phyloP scores from a whole-genome alignment of 1,140 invertebrate species.

The Cydia strobilella region DNA sequence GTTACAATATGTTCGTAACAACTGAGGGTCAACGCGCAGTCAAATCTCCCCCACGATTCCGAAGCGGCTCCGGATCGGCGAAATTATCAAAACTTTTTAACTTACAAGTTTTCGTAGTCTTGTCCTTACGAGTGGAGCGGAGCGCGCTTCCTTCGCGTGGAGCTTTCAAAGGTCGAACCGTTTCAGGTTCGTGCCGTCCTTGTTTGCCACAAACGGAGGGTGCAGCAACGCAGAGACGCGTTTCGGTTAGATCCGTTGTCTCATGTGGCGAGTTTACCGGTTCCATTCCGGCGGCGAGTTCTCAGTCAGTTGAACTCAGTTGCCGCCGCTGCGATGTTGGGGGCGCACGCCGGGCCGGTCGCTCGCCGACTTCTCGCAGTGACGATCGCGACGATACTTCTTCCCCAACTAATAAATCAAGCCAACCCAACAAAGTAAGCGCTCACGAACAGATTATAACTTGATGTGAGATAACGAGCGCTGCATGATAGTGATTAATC shows the following conservation, averaged over 20 bases:
- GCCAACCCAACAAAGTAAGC: slow-evolving; percentile 62
- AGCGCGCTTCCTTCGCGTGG: slow-evolving; percentile 56
- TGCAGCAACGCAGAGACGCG: slow-evolving; percentile 45
- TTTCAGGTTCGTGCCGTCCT: slow-evolving; percentile 49
- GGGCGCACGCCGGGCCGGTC: slow-evolving; percentile 56
- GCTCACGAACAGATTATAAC: slow-evolving; percentile 68
- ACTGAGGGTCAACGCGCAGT: slow-evolving; percentile 69
- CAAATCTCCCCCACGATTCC: slow-evolving; percentile 67
- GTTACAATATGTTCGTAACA: slow-evolving; percentile 76
- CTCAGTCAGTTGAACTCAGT: slow-evolving; percentile 52
- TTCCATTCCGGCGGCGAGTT: slow-evolving; percentile 46
- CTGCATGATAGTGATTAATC: slow-evolving; percentile 65
- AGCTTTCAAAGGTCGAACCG: slow-evolving; percentile 45
- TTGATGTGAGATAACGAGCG: slow-evolving; percentile 70
- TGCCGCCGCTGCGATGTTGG: slow-evolving; percentile 66
- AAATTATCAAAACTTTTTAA: slow-evolving; percentile 79
- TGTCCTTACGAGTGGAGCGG: slow-evolving; percentile 48
- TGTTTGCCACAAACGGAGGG: slow-evolving; percentile 50
- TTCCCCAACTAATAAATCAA: slow-evolving; percentile 70
- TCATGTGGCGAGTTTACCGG: slow-evolving; percentile 52
- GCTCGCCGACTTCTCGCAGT: slow-evolving; percentile 50
- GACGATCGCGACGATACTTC: slow-evolving; percentile 65
- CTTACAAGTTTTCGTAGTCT: slow-evolving; percentile 70
- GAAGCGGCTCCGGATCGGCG: slow-evolving; percentile 61
- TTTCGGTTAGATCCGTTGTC: slow-evolving; percentile 52